Conservation (phyloP, 30 jellyfish, hydroid and myxozoan genomes). For the Phacellophora camtschatica region DNA sequence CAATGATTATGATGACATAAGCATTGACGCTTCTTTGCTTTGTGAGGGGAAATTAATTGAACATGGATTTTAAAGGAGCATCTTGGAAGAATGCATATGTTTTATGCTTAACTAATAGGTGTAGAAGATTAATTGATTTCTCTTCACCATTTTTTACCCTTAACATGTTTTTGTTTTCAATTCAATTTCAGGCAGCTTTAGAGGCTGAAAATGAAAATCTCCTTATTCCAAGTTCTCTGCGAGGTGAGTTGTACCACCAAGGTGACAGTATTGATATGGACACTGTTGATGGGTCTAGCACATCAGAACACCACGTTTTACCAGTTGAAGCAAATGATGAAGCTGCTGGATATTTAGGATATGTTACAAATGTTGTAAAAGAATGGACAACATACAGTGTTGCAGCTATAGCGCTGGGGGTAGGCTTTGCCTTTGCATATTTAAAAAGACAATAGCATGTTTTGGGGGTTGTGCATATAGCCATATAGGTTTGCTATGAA, state of each 20-base stretch:
- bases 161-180: no score
- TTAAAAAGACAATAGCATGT: constrained; percentile 34
- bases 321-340: not conserved
- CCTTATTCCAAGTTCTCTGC: not conserved
- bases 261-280: constrained; percentile 5
- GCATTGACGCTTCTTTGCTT: no score
- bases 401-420: constrained; percentile 91
- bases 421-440: constrained; percentile 84
- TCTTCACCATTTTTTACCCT: no score
- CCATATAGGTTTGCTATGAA: not conserved
- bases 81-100: no score
- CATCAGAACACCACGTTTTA: not conserved
- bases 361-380: constrained; percentile 2
- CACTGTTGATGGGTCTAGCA: constrained; percentile 44
- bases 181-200: constrained; percentile 27
- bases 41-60: no score
- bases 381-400: constrained; percentile 75
- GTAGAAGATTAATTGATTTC: no score
- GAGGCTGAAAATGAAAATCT: not conserved
- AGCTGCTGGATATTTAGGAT: not conserved
- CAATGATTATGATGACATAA: no score
- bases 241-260: constrained; percentile 3
- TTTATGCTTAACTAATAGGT: no score
- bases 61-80: no score
- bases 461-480: not conserved